Conservation (phyloP, 2,888 invertebrate species). For the Xestia c-nigrum region DNA sequence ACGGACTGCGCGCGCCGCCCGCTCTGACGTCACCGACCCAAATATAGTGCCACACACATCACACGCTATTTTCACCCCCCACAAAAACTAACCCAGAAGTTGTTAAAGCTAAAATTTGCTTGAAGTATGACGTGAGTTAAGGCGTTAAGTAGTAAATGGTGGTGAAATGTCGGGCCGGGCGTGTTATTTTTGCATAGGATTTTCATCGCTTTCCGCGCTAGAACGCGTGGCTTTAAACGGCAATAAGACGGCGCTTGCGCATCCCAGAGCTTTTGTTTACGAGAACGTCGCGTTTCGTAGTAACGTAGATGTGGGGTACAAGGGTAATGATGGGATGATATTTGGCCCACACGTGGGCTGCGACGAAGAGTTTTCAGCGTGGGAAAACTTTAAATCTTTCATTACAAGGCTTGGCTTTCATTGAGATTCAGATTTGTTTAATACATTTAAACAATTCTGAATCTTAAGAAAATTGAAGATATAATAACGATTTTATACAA, state of each 20-base stretch:
- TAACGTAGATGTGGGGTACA: slow-evolving; percentile 62
- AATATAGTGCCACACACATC: slow-evolving; percentile 79
- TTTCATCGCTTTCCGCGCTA: slow-evolving; percentile 83
- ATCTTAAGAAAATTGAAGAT: slow-evolving; percentile 1
- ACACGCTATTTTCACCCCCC: slow-evolving; percentile 70
- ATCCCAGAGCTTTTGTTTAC: slow-evolving; percentile 81
- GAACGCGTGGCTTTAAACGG: slow-evolving; percentile 88
- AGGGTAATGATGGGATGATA: slow-evolving; percentile 32
- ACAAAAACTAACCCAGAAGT: slow-evolving; percentile 18
- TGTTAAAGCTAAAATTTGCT: slow-evolving; percentile 67
- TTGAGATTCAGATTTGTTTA: slow-evolving; percentile 28
- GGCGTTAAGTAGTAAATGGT: slow-evolving; percentile 63
- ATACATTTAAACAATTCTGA: not conserved
- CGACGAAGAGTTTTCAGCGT: not conserved
- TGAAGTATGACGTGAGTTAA: slow-evolving; percentile 60
- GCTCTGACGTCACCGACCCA: slow-evolving; percentile 83
- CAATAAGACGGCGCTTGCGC: slow-evolving; percentile 78
- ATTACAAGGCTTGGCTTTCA: slow-evolving; percentile 2
- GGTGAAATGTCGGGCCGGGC: slow-evolving; percentile 82
- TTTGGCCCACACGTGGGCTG: slow-evolving; percentile 26
- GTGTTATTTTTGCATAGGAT: slow-evolving; percentile 89
- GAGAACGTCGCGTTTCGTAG: slow-evolving; percentile 67
- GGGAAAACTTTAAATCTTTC: slow-evolving; percentile 9
- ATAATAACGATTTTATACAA: not conserved
- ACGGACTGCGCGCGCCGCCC: slow-evolving; percentile 84